Evolutionary conservation across 2,888 invertebrate species (phyloP), one percentile per base, ranked within the genome.

Genomic region (Oeneis ivallda): DNA sequence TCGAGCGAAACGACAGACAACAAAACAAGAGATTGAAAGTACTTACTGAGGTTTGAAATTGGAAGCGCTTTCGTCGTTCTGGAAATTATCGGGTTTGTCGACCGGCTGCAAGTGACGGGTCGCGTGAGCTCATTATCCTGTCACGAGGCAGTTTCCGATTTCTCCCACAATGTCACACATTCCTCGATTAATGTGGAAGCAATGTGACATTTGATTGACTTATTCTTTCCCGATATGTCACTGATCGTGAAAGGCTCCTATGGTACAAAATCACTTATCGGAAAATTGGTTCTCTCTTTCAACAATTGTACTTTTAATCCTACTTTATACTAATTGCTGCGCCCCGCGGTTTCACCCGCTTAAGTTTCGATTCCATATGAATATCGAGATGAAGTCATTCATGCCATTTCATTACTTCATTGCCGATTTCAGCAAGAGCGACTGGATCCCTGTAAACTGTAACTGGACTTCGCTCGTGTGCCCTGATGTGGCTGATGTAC

Each of bases 21-120:
- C 76, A 76, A 70, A 72, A 85, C 83, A 85, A 83, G 79, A 84
- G 78, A 79, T 82, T 83, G 77, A 80, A 83, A 85, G 82, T 83
- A 86, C 78, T 84, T 84, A 87, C 82, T 84, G 85, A 85, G 81
- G 85, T 87, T 81, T 88, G 85, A 89, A 89, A 90, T 88, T 89
- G 87, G 86, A 87, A 87, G 82, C 84, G 84, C 83, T 84, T 85
- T 85, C 85, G 82, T 87, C 47, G 83, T 73, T 76, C 82, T 86
- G 88, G 86, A 89, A 89, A 89, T 89, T 87, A 87, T 85, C 79
- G 85, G 26, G 84, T 80, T 82, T 82, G 82, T 78, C 77, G 76
- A 70, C 67, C 61, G 57, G 62, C 73, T 76, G 77, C 54, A 63
- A 75, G 72, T 82, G 84, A 81, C 83, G 80, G 77, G 77, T 82